A percentile compares a stretch with the other conserved stretches of the same genome.
Evolutionary conservation across 2,888 invertebrate species (phyloP).

Genomic region (Oasisia sp.): DNA sequence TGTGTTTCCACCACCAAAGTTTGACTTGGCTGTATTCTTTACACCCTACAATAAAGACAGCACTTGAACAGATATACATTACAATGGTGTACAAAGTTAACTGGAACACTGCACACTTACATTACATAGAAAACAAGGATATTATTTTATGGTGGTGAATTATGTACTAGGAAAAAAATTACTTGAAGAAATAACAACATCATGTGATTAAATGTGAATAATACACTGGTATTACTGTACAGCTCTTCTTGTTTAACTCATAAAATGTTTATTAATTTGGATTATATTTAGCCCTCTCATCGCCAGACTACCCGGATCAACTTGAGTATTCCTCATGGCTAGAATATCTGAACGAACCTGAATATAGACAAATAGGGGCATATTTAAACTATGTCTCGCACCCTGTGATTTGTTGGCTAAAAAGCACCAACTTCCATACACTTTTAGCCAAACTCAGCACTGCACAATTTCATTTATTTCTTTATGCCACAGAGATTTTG

Average conservation of each 20-base stretch:
- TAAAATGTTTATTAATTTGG: background rate
- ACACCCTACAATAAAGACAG: constrained; percentile 48
- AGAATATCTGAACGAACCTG: too few relatives aligned
- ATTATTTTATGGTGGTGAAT: background rate
- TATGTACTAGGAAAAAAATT: constrained; percentile 1
- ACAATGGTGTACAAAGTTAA: background rate
- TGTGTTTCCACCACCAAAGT: constrained; percentile 63
- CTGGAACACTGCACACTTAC: background rate
- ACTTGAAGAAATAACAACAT: background rate
- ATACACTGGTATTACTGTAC: background rate
- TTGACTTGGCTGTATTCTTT: constrained; percentile 55
- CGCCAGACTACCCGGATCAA: too few relatives aligned
- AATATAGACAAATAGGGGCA: too few relatives aligned
- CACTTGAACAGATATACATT: background rate
- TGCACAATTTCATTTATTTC: too few relatives aligned
- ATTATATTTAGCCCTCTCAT: too few relatives aligned
- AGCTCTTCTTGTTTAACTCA: background rate
- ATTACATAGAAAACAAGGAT: background rate
- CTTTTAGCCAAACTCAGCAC: too few relatives aligned
- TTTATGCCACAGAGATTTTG: too few relatives aligned
- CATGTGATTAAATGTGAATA: background rate
- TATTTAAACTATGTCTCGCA: too few relatives aligned
- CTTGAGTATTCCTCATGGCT: too few relatives aligned
- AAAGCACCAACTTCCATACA: too few relatives aligned
- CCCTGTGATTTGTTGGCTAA: too few relatives aligned